Evolutionary conservation across 2,888 invertebrate species (phyloP), one percentile per base, ranked within the genome.

Genomic region (Sceliomorpha sp.): DNA sequence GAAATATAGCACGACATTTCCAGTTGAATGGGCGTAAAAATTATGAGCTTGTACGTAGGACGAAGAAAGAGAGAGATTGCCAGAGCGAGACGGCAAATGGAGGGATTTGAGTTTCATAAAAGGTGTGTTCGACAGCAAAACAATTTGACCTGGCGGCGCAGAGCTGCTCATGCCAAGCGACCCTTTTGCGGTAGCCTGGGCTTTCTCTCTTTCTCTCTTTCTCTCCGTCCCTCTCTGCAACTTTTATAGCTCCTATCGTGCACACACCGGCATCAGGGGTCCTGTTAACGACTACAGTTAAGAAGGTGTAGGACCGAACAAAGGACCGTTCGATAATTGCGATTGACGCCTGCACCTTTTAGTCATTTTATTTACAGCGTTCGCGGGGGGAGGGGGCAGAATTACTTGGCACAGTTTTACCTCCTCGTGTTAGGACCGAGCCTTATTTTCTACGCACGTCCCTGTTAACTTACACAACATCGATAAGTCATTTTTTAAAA

Each of bases 91-190:
- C 27, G 24, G 48, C 39, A 27, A 17, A 12, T 9, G 10, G 26
- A 42, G 17, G 44, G 26, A 44, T 44, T 31, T 29, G 31, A 44
- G 62, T 59, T 55, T 59, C 39, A 20, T 51, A 39, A 64, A 60
- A 70, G 69, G 63, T 63, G 69, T 63, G 58, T 63, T 70, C 58
- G 59, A 63, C 59, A 55, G 64, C 64, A 47, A 59, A 70, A 70
- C 64, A 64, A 70, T 70, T 64, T 70, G 70, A 64, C 56, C 58
- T 59, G 69, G 37, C 51, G 34, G 62, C 40, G 42, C 47, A 34
- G 50, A 36, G 55, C 62, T 53, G 58, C n/a, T n/a, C n/a, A 58
- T 58, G 62, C 58, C 47, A 56, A 55, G 45, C 50, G 56, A 60
- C 58, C 68, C 58, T 53, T 20, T 62, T 47, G 60, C 68, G 56